Evolutionary conservation across 2,888 invertebrate genomes (phyloP), one percentile per base, ranked within the genome.

Genomic region (Tricholauxania praeusta): DNA sequence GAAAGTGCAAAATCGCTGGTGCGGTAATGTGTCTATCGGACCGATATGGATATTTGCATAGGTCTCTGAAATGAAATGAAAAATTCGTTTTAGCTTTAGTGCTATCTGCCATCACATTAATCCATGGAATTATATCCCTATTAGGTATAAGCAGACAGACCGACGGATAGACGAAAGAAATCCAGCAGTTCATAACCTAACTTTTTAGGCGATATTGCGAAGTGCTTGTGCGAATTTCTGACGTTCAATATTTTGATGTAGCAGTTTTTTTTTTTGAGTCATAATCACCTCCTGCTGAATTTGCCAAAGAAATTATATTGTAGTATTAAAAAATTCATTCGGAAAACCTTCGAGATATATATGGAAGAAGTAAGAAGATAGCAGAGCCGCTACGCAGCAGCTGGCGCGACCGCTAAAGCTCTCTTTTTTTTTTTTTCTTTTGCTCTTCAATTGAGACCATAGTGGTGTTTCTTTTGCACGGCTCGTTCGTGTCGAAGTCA

Each of bases 321-420:
- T 8, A 39, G 7, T 39, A 57, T 32, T 39, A 12, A 70, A 39
- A 70, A 52, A 39, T 53, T 12, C 12, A 62, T 32, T 70, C 39
- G 39, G 66, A 74, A 76, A 75, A 76, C 72, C 72, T 76, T 75
- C 72, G 75, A 72, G 75, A 75, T 77, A 75, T 74, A 77, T 76
- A 74, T 72, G 73, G 73, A 74, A 75, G 70, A 62, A 72, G 72
- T 68, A 73, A 72, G 69, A 73, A 76, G 74, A 64, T 32, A 57
- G 69, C 65, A 52, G 57, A 63, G 62, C 69, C 59, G 74, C 57
- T 19, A 62, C 62, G 59, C 57, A 14, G 69, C 57, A 10, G 62
- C 17, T 14, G 63, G 12, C 71, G 19, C 22, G 52, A 72, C 60
- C 47, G 64, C 51, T 57, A 64, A 65, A 60, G 71, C 64, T 71